These are phyloP conservation scores for Cochlearius cochlearius DNA, from an alignment of 2,113 vertebrate species.

Conservation along the genomic window DNA sequence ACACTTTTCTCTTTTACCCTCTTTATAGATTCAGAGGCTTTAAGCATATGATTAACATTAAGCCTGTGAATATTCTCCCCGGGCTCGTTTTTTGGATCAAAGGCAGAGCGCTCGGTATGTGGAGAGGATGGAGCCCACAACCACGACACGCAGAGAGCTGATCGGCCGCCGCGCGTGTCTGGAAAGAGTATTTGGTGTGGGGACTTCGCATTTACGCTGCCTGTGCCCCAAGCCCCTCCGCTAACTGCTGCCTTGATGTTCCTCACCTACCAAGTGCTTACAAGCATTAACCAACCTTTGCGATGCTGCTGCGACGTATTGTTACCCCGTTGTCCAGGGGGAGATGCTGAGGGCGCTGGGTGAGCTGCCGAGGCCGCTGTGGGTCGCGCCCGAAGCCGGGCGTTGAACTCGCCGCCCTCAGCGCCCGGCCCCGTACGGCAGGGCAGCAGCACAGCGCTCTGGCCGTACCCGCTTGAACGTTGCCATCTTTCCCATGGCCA, in stretches of 20 bases:
- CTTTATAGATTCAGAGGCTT: slow-evolving; percentile 34
- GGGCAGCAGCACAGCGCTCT: background rate
- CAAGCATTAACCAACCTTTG: background rate
- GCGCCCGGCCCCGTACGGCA: background rate
- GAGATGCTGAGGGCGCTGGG: background rate
- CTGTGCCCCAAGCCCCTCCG: slow-evolving; percentile 39
- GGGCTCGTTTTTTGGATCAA: slow-evolving; percentile 47
- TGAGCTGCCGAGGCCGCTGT: background rate
- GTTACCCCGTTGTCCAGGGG: background rate
- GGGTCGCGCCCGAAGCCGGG: background rate
- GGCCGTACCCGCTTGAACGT: background rate
- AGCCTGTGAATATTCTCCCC: background rate
- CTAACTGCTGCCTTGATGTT: slow-evolving; percentile 31
- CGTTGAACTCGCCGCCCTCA: background rate
- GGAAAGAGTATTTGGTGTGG: background rate
- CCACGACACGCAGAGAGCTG: background rate
- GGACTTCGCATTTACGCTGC: slow-evolving; percentile 16
- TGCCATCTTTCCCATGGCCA: background rate
- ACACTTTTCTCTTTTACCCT: slow-evolving; percentile 8
- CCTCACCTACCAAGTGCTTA: slow-evolving; percentile 43
- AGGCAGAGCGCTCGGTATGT: background rate
- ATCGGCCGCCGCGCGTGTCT: background rate
- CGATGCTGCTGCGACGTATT: background rate
- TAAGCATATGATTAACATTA: slow-evolving; percentile 52
- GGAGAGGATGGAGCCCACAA: slow-evolving; percentile 26